Evolutionary conservation across 2,888 invertebrate species (phyloP).

Genomic region (Cordilura impudica): DNA sequence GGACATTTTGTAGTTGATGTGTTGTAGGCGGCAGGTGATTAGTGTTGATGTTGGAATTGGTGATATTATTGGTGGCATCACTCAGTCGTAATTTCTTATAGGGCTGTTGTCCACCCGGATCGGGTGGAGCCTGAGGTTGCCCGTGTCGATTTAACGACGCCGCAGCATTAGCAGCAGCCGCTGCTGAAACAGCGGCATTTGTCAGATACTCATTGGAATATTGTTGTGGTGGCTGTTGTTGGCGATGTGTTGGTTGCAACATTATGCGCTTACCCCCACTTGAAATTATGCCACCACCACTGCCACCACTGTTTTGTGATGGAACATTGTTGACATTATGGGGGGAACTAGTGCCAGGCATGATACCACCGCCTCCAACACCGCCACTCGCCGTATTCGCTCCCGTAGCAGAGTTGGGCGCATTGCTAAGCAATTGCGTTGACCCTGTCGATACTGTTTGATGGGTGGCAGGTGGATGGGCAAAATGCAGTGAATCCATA

Average conservation of each 20-base stretch:
- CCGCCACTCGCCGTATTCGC: constrained; percentile 58
- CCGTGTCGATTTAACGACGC: constrained; percentile 60
- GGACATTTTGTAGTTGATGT: constrained; percentile 74
- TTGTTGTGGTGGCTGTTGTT: constrained; percentile 67
- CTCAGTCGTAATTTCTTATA: constrained; percentile 75
- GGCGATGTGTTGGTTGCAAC: constrained; percentile 69
- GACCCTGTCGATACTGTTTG: constrained; percentile 65
- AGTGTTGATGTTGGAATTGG: constrained; percentile 62
- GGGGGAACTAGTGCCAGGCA: constrained; percentile 63
- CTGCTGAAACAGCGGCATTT: constrained; percentile 74
- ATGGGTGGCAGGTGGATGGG: constrained; percentile 81
- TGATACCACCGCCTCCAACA: constrained; percentile 16
- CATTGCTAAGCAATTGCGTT: constrained; percentile 67
- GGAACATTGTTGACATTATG: constrained; percentile 63
- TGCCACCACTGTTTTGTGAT: constrained; percentile 40
- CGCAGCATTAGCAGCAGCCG: constrained; percentile 68
- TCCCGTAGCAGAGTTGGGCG: constrained; percentile 56
- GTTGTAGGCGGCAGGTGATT: constrained; percentile 77
- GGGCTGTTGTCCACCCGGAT: constrained; percentile 76
- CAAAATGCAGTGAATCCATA: constrained; percentile 80
- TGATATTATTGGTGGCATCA: constrained; percentile 69
- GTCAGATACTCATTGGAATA: constrained; percentile 77
- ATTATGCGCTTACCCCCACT: constrained; percentile 70
- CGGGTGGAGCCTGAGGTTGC: constrained; percentile 73
- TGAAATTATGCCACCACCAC: constrained; percentile 67